These are phyloP conservation scores for Pseudomugil tenellus DNA, from an alignment of 2,797 vertebrate species.

Conservation along the genomic window DNA sequence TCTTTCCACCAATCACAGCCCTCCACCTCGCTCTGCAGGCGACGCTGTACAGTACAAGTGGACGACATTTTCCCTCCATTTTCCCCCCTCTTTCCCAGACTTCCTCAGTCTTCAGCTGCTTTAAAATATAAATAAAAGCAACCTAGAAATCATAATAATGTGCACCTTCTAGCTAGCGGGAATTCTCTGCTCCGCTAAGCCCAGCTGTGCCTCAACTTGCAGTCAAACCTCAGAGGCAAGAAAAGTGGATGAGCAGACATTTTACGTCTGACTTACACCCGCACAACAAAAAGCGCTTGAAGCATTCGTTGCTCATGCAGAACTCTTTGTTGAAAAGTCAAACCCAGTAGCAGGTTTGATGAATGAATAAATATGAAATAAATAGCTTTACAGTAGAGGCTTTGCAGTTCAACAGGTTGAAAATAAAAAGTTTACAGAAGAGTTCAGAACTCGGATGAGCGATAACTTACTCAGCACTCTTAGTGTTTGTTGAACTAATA, in stretches of 20 bases:
- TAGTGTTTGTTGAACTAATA: conserved; percentile 3
- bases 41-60: conserved; percentile 58
- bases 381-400: conserved; percentile 17
- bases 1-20: conserved; percentile 81
- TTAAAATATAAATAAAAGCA: conserved; percentile 4
- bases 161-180: background rate
- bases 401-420: conserved; percentile 59
- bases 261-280: conserved; percentile 61
- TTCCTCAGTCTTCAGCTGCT: conserved; percentile 4
- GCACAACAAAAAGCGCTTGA: conserved; percentile 15
- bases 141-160: background rate
- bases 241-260: conserved; percentile 73
- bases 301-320: conserved; percentile 38
- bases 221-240: conserved; percentile 42
- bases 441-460: conserved; percentile 21
- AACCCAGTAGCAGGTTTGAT: conserved; percentile 1
- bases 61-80: conserved; percentile 82
- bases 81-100: conserved; percentile 40
- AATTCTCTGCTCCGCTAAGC: conserved; percentile 32
- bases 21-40: conserved; percentile 77
- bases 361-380: background rate
- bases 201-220: conserved; percentile 44
- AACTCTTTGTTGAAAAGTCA: conserved; percentile 47
- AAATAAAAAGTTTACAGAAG: conserved; percentile 41
- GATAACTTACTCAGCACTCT: background rate